These are phyloP conservation scores for Gymnothorax reevesii DNA, from an alignment of 2,797 vertebrate genomes.

Conservation along the genomic window DNA sequence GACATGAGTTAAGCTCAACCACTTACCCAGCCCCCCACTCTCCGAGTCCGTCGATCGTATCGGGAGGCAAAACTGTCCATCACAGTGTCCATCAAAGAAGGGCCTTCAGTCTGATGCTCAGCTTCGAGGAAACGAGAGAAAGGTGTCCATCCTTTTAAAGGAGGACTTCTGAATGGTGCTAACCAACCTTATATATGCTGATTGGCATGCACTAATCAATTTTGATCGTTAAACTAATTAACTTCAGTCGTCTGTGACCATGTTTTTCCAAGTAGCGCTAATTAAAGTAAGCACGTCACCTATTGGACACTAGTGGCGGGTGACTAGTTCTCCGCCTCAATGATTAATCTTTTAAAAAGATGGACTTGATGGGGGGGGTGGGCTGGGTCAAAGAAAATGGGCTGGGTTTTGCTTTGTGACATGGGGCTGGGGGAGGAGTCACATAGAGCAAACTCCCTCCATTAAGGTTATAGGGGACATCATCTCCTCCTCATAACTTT, in stretches of 20 bases:
- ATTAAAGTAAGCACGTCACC: no score
- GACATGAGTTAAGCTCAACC: no score
- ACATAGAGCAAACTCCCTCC: neutral
- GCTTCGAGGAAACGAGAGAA: no score
- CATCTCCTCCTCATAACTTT: constrained; percentile 10
- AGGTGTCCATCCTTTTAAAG: neutral
- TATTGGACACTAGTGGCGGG: constrained; percentile 3
- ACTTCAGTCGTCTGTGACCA: no score
- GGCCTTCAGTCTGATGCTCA: neutral
- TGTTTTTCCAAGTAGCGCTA: neutral
- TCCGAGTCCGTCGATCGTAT: neutral
- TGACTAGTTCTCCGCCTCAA: constrained; percentile 24
- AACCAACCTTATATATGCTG: neutral
- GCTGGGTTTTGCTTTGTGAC: neutral
- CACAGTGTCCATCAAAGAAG: neutral
- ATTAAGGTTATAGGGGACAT: constrained; percentile 14
- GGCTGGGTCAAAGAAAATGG: constrained; percentile 4
- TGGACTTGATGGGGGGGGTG: neutral
- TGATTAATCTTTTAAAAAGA: constrained; percentile 33
- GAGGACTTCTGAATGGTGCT: neutral
- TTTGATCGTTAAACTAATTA: no score
- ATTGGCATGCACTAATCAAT: no score
- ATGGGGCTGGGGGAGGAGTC: neutral
- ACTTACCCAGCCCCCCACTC: neutral
- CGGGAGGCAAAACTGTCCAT: neutral